Evolutionary conservation across 2,888 invertebrate genomes (phyloP).

Genomic region (Lasioglossum leucozonium): DNA sequence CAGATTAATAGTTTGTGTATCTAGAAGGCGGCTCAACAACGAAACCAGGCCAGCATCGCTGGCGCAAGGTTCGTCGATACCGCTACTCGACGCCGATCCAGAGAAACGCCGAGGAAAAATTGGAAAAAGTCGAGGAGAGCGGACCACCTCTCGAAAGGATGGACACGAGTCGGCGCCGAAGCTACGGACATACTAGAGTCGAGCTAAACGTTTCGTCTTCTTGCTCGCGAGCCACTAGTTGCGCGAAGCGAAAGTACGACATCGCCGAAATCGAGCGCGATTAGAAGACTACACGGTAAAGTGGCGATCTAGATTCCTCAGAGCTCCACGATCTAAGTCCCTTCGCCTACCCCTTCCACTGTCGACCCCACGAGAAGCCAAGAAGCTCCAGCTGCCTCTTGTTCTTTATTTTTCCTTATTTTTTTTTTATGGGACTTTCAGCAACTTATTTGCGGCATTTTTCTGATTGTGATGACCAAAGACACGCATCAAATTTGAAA

Average conservation of each 20-base stretch:
- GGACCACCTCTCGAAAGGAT: neutral
- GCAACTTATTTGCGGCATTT: too few relatives aligned
- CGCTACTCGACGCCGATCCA: conserved; percentile 40
- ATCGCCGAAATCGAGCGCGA: neutral
- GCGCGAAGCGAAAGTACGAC: neutral
- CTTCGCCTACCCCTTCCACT: too few relatives aligned
- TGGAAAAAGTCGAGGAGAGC: neutral
- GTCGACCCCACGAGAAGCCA: too few relatives aligned
- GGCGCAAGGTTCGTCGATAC: conserved; percentile 55
- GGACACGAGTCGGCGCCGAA: neutral
- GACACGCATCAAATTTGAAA: too few relatives aligned
- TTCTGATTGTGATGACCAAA: too few relatives aligned
- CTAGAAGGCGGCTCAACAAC: conserved; percentile 77
- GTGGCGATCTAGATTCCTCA: too few relatives aligned
- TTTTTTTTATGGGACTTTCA: too few relatives aligned
- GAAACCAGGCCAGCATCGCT: conserved; percentile 78
- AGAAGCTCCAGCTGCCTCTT: too few relatives aligned
- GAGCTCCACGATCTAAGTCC: too few relatives aligned
- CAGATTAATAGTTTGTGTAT: conserved; percentile 72
- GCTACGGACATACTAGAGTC: neutral
- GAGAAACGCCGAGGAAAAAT: neutral
- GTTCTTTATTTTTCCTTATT: too few relatives aligned
- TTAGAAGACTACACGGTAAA: too few relatives aligned
- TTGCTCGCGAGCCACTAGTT: neutral
- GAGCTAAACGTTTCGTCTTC: neutral